Conservation (phyloP, 2,888 invertebrate genomes). For the Parnassius mnemosyne region DNA sequence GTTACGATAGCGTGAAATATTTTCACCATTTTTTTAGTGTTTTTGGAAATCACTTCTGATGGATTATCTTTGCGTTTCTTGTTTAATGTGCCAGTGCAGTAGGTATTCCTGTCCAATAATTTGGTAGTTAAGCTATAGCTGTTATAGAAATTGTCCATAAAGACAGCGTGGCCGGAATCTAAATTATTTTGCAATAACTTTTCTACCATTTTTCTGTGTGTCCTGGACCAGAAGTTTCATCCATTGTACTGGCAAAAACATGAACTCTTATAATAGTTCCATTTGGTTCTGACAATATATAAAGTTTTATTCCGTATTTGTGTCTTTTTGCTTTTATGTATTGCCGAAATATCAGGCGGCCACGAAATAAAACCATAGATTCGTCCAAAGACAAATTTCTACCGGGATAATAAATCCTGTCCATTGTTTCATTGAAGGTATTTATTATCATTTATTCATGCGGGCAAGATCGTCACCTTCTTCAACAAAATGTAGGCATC, state of each 20-base stretch:
- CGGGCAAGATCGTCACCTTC: too few species aligned
- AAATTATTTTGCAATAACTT: too few species aligned
- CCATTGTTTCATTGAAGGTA: background rate
- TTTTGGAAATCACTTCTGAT: background rate
- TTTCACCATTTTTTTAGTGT: background rate
- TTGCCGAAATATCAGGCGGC: conserved; percentile 1
- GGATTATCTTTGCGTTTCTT: background rate
- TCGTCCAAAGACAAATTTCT: background rate
- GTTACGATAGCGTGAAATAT: background rate
- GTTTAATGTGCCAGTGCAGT: background rate
- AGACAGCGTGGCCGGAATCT: too few species aligned
- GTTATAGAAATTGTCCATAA: background rate
- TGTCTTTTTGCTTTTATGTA: background rate
- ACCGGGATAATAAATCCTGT: background rate
- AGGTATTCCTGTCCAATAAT: background rate
- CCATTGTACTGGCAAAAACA: background rate
- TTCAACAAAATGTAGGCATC: too few species aligned
- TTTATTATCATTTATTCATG: too few species aligned
- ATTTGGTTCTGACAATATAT: background rate
- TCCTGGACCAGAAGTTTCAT: background rate
- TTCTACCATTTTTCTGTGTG: too few species aligned
- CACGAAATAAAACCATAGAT: background rate
- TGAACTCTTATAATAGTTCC: conserved; percentile 1
- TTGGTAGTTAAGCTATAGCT: background rate
- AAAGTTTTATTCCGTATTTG: background rate